Evolutionary conservation across 2,888 invertebrate species (phyloP).

Genomic region (Euplexia lucipara): DNA sequence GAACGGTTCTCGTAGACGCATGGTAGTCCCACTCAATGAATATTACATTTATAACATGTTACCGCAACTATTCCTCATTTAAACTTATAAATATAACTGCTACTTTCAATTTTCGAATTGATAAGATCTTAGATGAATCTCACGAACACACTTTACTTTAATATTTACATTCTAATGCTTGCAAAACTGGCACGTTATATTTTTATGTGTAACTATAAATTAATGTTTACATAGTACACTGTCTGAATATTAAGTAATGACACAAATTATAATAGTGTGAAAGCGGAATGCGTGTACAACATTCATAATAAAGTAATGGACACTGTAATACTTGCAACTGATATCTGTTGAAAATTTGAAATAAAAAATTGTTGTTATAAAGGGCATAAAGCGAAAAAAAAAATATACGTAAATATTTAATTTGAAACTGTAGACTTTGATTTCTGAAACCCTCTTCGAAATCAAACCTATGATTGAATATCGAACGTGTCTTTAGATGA

Average conservation of each 20-base stretch:
- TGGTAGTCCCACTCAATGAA: conserved; percentile 63
- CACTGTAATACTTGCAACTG: conserved; percentile 79
- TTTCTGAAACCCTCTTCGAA: conserved; percentile 67
- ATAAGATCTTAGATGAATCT: conserved; percentile 78
- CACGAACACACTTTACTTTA: conserved; percentile 73
- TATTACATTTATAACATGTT: conserved; percentile 71
- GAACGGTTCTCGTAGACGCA: conserved; percentile 70
- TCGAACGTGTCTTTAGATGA: too few species aligned
- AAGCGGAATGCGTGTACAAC: conserved; percentile 68
- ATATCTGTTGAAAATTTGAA: conserved; percentile 83
- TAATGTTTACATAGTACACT: conserved; percentile 73
- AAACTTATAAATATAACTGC: conserved; percentile 66
- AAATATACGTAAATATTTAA: conserved; percentile 91
- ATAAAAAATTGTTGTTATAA: conserved; percentile 86
- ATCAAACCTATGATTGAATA: conserved; percentile 10
- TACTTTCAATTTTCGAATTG: conserved; percentile 74
- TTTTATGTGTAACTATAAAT: conserved; percentile 72
- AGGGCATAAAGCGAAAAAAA: conserved; percentile 85
- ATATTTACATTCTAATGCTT: conserved; percentile 79
- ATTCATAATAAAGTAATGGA: conserved; percentile 71
- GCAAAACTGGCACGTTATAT: conserved; percentile 78
- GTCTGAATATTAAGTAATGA: conserved; percentile 72
- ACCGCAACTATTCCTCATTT: conserved; percentile 71
- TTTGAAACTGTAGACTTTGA: conserved; percentile 75
- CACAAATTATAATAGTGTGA: conserved; percentile 66